Evolutionary conservation across 2,888 invertebrate species (phyloP).

Genomic region (Kuschelorhynchus macadamiae): DNA sequence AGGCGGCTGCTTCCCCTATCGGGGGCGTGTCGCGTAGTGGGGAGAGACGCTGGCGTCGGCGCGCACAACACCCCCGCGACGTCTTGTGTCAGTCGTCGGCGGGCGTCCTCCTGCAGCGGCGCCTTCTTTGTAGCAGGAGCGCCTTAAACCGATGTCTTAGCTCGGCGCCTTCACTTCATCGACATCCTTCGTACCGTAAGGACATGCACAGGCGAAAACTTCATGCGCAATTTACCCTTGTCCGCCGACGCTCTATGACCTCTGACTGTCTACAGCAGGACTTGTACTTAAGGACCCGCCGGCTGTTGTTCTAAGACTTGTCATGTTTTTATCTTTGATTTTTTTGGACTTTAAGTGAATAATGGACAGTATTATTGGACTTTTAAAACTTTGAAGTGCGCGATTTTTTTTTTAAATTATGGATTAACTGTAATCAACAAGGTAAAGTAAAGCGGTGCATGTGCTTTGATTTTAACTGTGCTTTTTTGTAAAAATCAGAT

Average conservation of each 20-base stretch:
- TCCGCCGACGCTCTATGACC: constrained; percentile 28
- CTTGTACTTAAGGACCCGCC: constrained; percentile 28
- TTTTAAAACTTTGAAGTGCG: constrained; percentile 29
- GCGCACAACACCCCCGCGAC: constrained; percentile 60
- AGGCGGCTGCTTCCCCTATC: constrained; percentile 60
- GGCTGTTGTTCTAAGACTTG: constrained; percentile 29
- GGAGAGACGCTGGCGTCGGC: constrained; percentile 57
- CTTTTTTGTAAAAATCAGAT: constrained; percentile 17
- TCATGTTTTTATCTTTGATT: constrained; percentile 26
- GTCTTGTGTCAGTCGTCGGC: constrained; percentile 70
- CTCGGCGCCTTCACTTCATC: constrained; percentile 68
- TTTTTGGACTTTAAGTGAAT: constrained; percentile 27
- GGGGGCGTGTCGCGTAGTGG: constrained; percentile 64
- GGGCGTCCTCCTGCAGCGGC: constrained; percentile 67
- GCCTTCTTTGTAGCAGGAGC: constrained; percentile 68
- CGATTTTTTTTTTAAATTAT: constrained; percentile 23
- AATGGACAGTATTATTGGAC: constrained; percentile 25
- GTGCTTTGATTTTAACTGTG: constrained; percentile 2
- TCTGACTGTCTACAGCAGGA: constrained; percentile 23
- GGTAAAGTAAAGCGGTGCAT: constrained; percentile 29
- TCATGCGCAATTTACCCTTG: constrained; percentile 38
- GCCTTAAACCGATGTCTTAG: constrained; percentile 68
- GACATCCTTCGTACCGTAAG: constrained; percentile 68
- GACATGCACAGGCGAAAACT: constrained; percentile 57
- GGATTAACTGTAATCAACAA: constrained; percentile 37